Conservation (phyloP, 1,140 invertebrate species). For the Papilio dardanus region DNA sequence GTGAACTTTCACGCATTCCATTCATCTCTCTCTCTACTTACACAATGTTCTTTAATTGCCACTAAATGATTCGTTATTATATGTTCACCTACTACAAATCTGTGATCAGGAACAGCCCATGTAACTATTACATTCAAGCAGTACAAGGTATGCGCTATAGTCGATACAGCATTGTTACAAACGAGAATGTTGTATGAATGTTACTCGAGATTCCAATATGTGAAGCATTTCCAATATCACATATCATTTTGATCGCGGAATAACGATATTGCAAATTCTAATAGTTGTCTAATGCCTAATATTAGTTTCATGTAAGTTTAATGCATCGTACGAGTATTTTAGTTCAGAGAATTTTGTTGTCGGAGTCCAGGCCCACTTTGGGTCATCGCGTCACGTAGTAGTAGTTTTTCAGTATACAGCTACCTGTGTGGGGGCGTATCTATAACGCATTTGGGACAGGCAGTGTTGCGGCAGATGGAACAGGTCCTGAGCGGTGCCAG, state of each 20-base stretch:
- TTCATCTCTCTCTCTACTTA: too few species aligned
- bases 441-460: constrained; percentile 74
- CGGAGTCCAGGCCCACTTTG: background rate
- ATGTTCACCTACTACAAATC: too few species aligned
- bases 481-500: constrained; percentile 71
- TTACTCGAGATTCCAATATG: background rate
- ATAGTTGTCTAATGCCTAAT: background rate
- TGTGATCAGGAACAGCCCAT: too few species aligned
- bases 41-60: too few species aligned
- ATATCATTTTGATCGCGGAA: background rate
- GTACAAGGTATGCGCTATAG: too few species aligned
- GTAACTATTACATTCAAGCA: too few species aligned
- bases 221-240: background rate
- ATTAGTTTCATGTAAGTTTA: background rate
- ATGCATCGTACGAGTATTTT: too few species aligned
- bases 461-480: constrained; percentile 64
- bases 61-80: too few species aligned
- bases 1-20: too few species aligned
- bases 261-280: background rate
- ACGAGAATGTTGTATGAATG: background rate
- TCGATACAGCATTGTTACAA: too few species aligned
- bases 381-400: background rate
- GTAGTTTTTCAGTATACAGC: constrained; percentile 26
- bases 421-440: constrained; percentile 66
- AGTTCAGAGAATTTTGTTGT: too few species aligned